Conservation (phyloP, 2,113 vertebrate species). For the Alethe castanea region DNA sequence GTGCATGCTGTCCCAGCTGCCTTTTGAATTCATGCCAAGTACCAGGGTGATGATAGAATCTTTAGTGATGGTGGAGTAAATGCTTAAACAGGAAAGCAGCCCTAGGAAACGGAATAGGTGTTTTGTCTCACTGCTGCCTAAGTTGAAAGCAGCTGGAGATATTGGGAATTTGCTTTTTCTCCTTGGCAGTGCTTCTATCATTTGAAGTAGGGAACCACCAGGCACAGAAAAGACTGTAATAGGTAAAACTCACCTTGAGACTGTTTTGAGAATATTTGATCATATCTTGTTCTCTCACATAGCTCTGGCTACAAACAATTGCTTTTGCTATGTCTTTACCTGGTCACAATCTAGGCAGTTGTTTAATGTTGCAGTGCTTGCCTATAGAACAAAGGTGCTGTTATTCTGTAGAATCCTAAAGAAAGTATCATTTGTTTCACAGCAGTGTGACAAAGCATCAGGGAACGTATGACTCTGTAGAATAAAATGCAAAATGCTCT, state of each 20-base stretch:
- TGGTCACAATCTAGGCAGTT: not conserved
- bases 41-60: not conserved
- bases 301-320: not conserved
- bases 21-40: not conserved
- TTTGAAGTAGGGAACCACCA: not conserved
- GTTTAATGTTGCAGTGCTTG: not conserved
- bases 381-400: not conserved
- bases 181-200: not conserved
- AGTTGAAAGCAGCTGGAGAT: not conserved
- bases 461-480: conserved; percentile 18
- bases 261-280: not conserved
- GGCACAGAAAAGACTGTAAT: not conserved
- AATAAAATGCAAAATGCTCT: conserved; percentile 19
- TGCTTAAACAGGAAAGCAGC: not conserved
- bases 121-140: not conserved
- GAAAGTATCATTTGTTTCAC: conserved; percentile 49
- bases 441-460: conserved; percentile 9
- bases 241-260: not conserved
- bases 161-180: not conserved
- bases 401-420: conserved; percentile 33
- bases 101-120: not conserved
- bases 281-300: not conserved
- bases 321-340: not conserved
- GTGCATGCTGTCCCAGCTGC: not conserved
- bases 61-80: not conserved